A percentile compares a stretch with the other conserved stretches of the same genome.
Evolutionary conservation across 30 jellyfish, hydroid and myxozoan genomes (phyloP).

Genomic region (Catostylus mosaicus): DNA sequence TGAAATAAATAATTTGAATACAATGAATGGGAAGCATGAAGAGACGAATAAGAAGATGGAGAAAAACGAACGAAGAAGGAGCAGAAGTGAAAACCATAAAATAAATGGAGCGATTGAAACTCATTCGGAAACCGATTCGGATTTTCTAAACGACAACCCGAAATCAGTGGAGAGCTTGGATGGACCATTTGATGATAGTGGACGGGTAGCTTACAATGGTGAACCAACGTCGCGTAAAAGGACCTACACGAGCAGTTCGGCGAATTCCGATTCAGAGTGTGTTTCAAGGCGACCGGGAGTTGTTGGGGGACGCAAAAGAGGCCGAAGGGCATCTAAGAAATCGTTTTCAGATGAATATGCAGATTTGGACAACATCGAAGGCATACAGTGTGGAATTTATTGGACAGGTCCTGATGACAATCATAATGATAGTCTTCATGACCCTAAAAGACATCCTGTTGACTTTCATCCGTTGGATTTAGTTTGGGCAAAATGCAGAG

Average conservation of each 20-base stretch:
- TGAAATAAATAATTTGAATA: conserved; percentile 11
- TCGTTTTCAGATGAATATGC: conserved; percentile 84
- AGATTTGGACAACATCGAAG: conserved; percentile 78
- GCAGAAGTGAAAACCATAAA: conserved; percentile 17
- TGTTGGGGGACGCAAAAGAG: conserved; percentile 65
- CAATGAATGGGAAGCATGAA: conserved; percentile 31
- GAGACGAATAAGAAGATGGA: neutral
- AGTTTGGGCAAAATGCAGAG: conserved; percentile 99
- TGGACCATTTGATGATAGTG: conserved; percentile 59
- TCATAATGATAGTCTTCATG: conserved; percentile 59
- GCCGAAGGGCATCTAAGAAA: conserved; percentile 77
- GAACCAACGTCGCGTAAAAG: conserved; percentile 80
- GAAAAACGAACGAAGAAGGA: neutral
- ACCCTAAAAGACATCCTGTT: conserved; percentile 90
- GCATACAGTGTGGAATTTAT: conserved; percentile 89
- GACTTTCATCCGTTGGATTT: conserved; percentile 74
- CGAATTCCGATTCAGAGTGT: conserved; percentile 94
- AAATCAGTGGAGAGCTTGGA: conserved; percentile 62
- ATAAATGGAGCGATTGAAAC: conserved; percentile 54
- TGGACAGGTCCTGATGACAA: conserved; percentile 85
- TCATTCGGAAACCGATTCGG: conserved; percentile 73
- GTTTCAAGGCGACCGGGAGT: conserved; percentile 65
- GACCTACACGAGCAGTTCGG: conserved; percentile 98
- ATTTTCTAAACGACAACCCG: conserved; percentile 41
- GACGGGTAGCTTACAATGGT: conserved; percentile 14